Evolutionary conservation across 2,888 invertebrate species (phyloP), one percentile per base, ranked within the genome.

Genomic region (Phalangium opilio): DNA sequence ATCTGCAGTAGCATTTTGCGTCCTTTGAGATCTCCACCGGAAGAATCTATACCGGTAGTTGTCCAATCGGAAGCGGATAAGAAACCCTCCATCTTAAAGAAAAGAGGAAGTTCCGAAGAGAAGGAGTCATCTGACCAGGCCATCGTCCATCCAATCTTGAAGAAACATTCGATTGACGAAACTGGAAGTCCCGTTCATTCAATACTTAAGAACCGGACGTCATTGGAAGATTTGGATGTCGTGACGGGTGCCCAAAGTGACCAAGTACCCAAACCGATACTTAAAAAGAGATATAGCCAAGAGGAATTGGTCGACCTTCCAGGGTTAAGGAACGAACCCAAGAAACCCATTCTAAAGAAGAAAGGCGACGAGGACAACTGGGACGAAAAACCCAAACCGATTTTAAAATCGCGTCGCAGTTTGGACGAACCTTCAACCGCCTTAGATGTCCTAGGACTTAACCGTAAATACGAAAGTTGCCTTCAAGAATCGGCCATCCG

Each of bases 261-360:
- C 21, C 45, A 53, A 21, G n/a, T n/a, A n/a, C 58, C 58, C 8
- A 52, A 78, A 58, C 84, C 85, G 2, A 86, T 86, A 58, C 68
- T 86, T 11, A 86, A 86, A 67, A 81, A 83, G 67, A 84, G 84
- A 62, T 79, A 80, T 59, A 76, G 78, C 59, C 75, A 77, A 4
- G 80, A 81, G 60, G 80, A 81, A 61, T 65, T 73, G 53, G 33
- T 51, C n/a, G 41, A 53, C 41, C 44, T 14, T 46, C 50, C 32
- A 12, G 27, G 27, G 8, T 8, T 7, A 27, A 41, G 42, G 27
- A n/a, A 11, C 34, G 48, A 51, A 36, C 51, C 51, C 18, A 70
- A 70, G 2, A 64, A 68, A 64, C 86, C 87, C 3, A 87, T 87
- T 60, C 65, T 87, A 35, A 87, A 87, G 67, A 89, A 89, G 69